A percentile compares a stretch with the other conserved stretches of the same genome.
Evolutionary conservation across 2,113 vertebrate genomes (phyloP).

Genomic region (Vicugna pacos): DNA sequence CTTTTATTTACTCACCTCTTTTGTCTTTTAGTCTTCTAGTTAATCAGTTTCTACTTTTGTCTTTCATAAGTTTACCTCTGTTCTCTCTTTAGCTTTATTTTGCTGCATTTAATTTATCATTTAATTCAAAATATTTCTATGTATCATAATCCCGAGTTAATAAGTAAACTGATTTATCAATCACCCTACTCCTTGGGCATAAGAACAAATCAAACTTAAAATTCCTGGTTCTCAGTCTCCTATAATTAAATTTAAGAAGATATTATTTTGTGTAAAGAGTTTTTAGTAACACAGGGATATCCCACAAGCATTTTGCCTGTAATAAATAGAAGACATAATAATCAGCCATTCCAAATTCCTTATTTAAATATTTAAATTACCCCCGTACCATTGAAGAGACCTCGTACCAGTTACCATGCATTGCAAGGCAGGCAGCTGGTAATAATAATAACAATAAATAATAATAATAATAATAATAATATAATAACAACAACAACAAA

Average conservation of each 20-base stretch:
- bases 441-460: background rate
- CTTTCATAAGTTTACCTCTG: background rate
- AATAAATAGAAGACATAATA: slow-evolving; percentile 21
- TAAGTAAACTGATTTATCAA: background rate
- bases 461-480: background rate
- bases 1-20: background rate
- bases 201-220: background rate
- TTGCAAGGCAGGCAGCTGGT: background rate
- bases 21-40: background rate
- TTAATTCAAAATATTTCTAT: slow-evolving; percentile 33
- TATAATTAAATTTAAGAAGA: slow-evolving; percentile 1
- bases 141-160: slow-evolving; percentile 17
- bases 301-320: background rate
- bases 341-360: background rate
- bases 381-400: background rate
- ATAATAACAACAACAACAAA: background rate
- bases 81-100: background rate
- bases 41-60: slow-evolving; percentile 15
- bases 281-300: slow-evolving; percentile 34
- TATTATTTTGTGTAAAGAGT: background rate
- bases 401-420: background rate
- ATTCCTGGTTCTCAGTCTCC: background rate
- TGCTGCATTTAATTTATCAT: background rate
- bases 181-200: background rate
- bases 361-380: slow-evolving; percentile 60